Percentiles rank a stretch among this genome's conserved stretches.
phyloP scores from a whole-genome alignment of 2,888 invertebrate species.

The Eueremaeus valkanovi region DNA sequence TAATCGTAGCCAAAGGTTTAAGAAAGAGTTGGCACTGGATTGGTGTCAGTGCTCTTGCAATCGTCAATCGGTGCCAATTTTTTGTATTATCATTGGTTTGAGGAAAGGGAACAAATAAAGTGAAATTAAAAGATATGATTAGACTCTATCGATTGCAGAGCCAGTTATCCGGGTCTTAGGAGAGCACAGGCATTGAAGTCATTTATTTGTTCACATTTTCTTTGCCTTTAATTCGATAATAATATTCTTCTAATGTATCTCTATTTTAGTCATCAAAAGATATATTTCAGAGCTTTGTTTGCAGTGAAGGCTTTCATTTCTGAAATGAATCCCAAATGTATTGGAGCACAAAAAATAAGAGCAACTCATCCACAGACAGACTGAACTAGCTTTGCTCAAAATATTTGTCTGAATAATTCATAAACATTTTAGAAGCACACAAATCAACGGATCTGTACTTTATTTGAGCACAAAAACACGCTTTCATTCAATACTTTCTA shows the following conservation, averaged over 20 bases:
- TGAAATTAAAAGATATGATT: slow-evolving; percentile 15
- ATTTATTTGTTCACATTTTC: background rate
- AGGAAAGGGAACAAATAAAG: background rate
- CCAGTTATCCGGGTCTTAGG: background rate
- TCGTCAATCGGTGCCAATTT: background rate
- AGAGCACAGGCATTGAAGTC: background rate
- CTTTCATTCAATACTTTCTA: background rate
- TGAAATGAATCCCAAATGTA: slow-evolving; percentile 17
- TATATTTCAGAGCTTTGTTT: slow-evolving; percentile 4
- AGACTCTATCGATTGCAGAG: background rate
- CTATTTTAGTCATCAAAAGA: background rate
- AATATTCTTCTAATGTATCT: background rate
- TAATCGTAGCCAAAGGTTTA: background rate
- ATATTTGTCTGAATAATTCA: slow-evolving; percentile 2
- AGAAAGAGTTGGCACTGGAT: background rate
- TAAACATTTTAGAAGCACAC: background rate
- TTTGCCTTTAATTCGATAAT: background rate
- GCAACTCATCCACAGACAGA: background rate
- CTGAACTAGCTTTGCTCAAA: slow-evolving; percentile 13
- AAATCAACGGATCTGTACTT: background rate
- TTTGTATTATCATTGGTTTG: background rate
- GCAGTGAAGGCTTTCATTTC: background rate
- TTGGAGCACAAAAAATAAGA: background rate
- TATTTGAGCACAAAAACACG: too few relatives aligned
- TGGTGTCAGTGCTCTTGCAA: background rate